Percentiles rank a stretch among this genome's conserved stretches.
Evolutionary conservation across 2,113 vertebrate species (phyloP).

Genomic region (Crocuta crocuta): DNA sequence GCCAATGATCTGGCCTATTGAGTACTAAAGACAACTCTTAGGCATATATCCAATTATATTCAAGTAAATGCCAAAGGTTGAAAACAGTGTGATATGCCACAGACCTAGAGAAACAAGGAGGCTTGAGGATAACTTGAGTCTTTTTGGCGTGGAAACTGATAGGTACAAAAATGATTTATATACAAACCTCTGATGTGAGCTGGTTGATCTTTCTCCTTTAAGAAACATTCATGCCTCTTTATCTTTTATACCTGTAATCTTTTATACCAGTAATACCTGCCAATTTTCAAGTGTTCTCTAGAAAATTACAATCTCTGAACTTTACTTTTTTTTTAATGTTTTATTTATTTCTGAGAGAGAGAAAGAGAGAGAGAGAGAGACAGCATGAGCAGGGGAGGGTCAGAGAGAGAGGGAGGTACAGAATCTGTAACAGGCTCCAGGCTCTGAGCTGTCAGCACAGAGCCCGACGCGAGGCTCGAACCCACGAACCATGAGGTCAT

Average conservation of each 20-base stretch:
- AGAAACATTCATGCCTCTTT: neutral
- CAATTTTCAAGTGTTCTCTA: neutral
- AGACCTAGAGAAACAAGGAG: neutral
- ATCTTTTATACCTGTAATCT: neutral
- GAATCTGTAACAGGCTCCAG: too few relatives aligned
- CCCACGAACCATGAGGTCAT: too few relatives aligned
- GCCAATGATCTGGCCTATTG: neutral
- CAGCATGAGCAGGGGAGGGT: too few relatives aligned
- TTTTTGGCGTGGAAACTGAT: neutral
- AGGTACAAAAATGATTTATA: neutral
- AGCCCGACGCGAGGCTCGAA: too few relatives aligned
- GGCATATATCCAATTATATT: neutral
- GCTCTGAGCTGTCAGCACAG: too few relatives aligned
- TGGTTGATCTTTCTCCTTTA: neutral
- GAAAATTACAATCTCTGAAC: slow-evolving; percentile 38
- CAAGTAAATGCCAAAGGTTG: neutral
- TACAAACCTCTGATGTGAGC: neutral
- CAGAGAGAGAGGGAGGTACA: too few relatives aligned
- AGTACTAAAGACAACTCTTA: neutral
- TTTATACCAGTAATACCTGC: neutral
- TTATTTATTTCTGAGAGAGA: too few relatives aligned
- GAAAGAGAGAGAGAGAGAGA: too few relatives aligned
- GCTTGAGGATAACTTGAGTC: neutral
- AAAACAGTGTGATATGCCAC: neutral
- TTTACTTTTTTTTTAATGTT: neutral